Percentiles rank a stretch among this genome's conserved stretches.
These are phyloP conservation scores for Peromyscus nudipes DNA, from an alignment of 2,797 vertebrate genomes.

Conservation along the genomic window DNA sequence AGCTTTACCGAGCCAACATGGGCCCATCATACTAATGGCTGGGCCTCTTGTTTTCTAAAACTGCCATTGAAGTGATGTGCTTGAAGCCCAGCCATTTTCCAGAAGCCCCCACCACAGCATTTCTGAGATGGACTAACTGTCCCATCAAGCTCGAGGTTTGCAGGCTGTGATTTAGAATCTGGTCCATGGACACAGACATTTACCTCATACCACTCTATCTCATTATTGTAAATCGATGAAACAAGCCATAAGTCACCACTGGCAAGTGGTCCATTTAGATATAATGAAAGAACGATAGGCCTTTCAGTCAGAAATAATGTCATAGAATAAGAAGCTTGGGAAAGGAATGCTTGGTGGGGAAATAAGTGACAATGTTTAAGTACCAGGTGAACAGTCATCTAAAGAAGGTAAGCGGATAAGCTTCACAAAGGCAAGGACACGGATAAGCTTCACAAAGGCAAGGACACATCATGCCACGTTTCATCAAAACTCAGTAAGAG, in stretches of 20 bases:
- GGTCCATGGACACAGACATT: conserved; percentile 45
- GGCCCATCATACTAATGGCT: conserved; percentile 50
- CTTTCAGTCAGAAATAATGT: conserved; percentile 55
- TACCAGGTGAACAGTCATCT: not conserved
- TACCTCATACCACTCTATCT: conserved; percentile 71
- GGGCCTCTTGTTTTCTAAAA: conserved; percentile 67
- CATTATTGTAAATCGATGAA: conserved; percentile 78
- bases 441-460: too few species aligned
- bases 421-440: too few species aligned
- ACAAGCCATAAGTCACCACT: conserved; percentile 63
- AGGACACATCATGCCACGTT: not conserved
- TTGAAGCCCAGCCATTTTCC: conserved; percentile 74
- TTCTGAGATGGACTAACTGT: conserved; percentile 47
- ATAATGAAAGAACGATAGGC: conserved; percentile 63
- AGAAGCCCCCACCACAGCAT: conserved; percentile 66
- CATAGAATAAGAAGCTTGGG: conserved; percentile 24
- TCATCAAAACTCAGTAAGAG: not conserved
- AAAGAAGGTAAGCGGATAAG: not conserved
- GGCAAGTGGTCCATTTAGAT: conserved; percentile 63
- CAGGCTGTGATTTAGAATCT: conserved; percentile 73
- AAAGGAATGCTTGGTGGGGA: conserved; percentile 47
- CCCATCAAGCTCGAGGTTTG: conserved; percentile 47
- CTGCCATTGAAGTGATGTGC: conserved; percentile 38
- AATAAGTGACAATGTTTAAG: conserved; percentile 24
- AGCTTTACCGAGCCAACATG: conserved; percentile 43